Conservation (phyloP, 1,140 invertebrate species). For the Heliconius eleuchia region DNA sequence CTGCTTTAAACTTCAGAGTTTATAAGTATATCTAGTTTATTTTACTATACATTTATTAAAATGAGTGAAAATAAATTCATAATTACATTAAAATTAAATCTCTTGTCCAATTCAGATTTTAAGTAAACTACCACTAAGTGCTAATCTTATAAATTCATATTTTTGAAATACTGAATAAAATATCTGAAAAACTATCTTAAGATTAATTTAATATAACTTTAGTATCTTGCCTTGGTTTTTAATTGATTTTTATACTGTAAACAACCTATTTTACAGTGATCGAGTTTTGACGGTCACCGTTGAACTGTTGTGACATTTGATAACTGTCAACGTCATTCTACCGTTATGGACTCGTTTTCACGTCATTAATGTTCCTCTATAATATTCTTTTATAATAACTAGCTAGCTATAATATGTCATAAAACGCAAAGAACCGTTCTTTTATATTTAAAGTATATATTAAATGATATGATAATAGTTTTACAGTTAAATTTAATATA, state of each 20-base stretch:
- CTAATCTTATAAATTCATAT: no score
- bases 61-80: no score
- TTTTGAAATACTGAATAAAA: no score
- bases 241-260: background rate
- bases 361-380: slow-evolving; percentile 9
- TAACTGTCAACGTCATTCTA: slow-evolving; percentile 20
- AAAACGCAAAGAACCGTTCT: background rate
- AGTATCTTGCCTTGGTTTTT: background rate
- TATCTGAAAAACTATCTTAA: no score
- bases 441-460: background rate
- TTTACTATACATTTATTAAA: no score
- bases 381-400: slow-evolving; percentile 4
- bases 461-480: background rate
- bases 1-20: no score
- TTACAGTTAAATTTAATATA: background rate
- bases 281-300: slow-evolving; percentile 12
- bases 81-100: no score
- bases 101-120: no score
- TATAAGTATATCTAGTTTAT: no score
- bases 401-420: background rate
- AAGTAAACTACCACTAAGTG: no score
- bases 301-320: slow-evolving; percentile 26
- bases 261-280: background rate
- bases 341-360: slow-evolving; percentile 28
- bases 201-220: no score